Evolutionary conservation across 2,888 invertebrate genomes (phyloP).

Genomic region (Lamellibrachia satsuma): DNA sequence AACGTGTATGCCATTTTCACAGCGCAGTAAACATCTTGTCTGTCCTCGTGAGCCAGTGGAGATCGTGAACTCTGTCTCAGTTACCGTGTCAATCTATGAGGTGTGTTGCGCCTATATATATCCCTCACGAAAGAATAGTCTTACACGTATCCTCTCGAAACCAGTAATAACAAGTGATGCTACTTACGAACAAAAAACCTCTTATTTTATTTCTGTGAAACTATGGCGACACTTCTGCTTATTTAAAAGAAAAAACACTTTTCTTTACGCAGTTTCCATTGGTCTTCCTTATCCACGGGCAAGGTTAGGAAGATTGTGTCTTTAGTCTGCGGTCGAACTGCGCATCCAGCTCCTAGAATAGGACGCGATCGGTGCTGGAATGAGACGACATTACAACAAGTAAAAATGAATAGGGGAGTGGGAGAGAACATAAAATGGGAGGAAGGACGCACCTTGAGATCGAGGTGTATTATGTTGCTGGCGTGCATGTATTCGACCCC

Average conservation of each 20-base stretch:
- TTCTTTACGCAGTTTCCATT: background rate
- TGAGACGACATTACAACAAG: background rate
- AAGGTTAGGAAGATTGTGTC: background rate
- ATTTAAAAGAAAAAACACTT: background rate
- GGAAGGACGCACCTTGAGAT: constrained; percentile 82
- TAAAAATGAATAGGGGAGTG: background rate
- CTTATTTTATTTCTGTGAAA: too few relatives aligned
- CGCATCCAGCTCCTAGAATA: background rate
- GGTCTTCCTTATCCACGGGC: background rate
- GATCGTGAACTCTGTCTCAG: too few relatives aligned
- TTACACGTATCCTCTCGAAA: too few relatives aligned
- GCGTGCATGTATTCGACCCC: constrained; percentile 97
- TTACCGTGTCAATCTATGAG: too few relatives aligned
- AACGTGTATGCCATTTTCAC: too few relatives aligned
- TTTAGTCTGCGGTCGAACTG: background rate
- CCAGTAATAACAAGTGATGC: too few relatives aligned
- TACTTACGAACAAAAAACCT: too few relatives aligned
- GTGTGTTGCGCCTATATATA: too few relatives aligned
- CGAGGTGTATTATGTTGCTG: constrained; percentile 93
- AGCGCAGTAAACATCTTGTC: too few relatives aligned
- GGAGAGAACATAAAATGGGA: background rate
- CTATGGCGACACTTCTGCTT: too few relatives aligned
- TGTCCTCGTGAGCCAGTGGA: too few relatives aligned
- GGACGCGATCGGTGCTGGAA: background rate
- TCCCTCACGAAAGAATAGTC: too few relatives aligned